Conservation (phyloP, 2,888 invertebrate genomes). For the Scaptomyza flava region DNA sequence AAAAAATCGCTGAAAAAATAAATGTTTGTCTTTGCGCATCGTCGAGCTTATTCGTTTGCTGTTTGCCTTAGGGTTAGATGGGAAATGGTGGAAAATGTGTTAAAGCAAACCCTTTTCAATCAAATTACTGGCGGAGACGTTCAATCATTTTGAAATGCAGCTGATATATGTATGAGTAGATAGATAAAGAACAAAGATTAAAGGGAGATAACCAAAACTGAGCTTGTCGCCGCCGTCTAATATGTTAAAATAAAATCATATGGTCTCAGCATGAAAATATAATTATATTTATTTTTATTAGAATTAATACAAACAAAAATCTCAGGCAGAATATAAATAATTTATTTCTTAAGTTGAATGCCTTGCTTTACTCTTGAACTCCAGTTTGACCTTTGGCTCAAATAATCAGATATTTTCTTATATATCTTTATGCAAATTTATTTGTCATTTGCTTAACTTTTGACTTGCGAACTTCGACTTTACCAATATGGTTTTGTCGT, state of each 20-base stretch:
- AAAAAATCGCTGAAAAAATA: constrained; percentile 18
- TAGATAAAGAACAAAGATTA: neutral
- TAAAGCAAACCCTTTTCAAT: constrained; percentile 66
- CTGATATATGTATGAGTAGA: constrained; percentile 7
- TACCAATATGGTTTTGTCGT: too few species aligned
- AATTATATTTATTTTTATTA: neutral
- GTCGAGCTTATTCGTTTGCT: constrained; percentile 65
- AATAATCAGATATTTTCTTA: neutral
- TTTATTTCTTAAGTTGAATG: neutral
- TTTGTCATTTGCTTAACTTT: too few species aligned
- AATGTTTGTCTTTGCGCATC: constrained; percentile 48
- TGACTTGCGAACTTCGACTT: too few species aligned
- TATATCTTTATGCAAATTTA: constrained; percentile 16
- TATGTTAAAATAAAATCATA: neutral
- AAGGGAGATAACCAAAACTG: neutral
- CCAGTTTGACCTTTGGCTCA: neutral
- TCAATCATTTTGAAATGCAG: constrained; percentile 60
- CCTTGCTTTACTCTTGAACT: neutral
- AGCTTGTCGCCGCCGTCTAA: neutral
- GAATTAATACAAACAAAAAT: neutral
- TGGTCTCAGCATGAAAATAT: neutral
- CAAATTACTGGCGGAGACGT: constrained; percentile 61
- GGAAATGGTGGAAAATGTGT: constrained; percentile 6
- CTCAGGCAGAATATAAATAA: neutral
- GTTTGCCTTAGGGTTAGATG: constrained; percentile 7